phyloP scores from a whole-genome alignment of 2,113 vertebrate genomes.

The Lynx canadensis region DNA sequence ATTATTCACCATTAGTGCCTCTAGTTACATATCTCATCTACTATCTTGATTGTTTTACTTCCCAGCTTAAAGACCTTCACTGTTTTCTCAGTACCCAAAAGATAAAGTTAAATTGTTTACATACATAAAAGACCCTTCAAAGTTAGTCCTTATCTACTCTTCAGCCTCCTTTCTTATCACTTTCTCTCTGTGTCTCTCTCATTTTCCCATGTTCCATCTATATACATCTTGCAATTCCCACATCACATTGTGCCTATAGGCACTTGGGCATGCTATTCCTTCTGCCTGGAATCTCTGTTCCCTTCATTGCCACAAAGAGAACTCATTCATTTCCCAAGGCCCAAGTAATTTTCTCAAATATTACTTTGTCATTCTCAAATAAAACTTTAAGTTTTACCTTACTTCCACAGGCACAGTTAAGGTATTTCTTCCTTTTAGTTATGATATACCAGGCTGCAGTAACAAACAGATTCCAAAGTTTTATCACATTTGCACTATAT shows the following conservation, averaged over 20 bases:
- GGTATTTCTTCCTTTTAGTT: neutral
- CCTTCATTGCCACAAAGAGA: neutral
- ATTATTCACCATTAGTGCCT: neutral
- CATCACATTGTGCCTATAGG: neutral
- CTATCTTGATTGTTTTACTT: neutral
- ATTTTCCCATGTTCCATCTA: neutral
- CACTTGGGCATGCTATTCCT: neutral
- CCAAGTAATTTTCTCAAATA: neutral
- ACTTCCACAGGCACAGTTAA: neutral
- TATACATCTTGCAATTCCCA: neutral
- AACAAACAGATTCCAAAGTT: neutral
- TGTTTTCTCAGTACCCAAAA: neutral
- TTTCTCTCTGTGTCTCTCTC: neutral
- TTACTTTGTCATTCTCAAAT: neutral
- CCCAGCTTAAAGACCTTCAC: neutral
- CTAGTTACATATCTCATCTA: neutral
- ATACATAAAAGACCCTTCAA: neutral
- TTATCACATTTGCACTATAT: neutral
- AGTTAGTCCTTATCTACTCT: neutral
- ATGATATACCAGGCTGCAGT: neutral
- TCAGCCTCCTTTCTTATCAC: neutral
- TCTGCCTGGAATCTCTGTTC: neutral
- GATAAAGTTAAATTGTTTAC: neutral
- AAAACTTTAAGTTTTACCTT: neutral
- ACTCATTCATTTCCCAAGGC: neutral